phyloP scores from a whole-genome alignment of 2,888 invertebrate genomes.

The Nyleta sp. region DNA sequence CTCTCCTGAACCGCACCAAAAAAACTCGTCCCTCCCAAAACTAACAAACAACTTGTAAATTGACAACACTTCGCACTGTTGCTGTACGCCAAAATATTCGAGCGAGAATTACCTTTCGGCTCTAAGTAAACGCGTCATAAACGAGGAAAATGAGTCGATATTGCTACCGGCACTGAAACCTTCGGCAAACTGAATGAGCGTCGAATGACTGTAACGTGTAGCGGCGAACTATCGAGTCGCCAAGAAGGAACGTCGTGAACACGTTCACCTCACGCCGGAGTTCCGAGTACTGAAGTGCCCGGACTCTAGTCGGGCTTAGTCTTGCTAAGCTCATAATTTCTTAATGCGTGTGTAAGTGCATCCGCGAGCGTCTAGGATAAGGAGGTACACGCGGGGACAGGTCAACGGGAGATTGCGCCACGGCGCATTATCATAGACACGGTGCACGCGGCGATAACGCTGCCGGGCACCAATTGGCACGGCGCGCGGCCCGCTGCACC shows the following conservation, averaged over 20 bases:
- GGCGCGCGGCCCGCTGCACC: too few species aligned
- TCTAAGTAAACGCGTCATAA: constrained; percentile 19
- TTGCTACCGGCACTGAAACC: constrained; percentile 64
- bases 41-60: too few species aligned
- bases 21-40: too few species aligned
- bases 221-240: constrained; percentile 56
- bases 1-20: too few species aligned
- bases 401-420: too few species aligned
- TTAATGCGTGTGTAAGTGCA: constrained; percentile 63
- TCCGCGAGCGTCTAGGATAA: constrained; percentile 55
- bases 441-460: too few species aligned
- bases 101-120: too few species aligned
- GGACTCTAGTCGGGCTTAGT: constrained; percentile 61
- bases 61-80: too few species aligned
- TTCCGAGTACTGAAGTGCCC: constrained; percentile 60
- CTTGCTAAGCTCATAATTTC: constrained; percentile 60
- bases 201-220: constrained; percentile 55
- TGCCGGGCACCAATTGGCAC: too few species aligned
- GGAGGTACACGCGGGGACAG: too few species aligned
- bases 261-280: constrained; percentile 67
- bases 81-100: too few species aligned
- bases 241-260: constrained; percentile 62
- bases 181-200: constrained; percentile 60
- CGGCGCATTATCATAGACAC: too few species aligned
- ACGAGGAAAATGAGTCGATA: constrained; percentile 47